phyloP scores from a whole-genome alignment of 2,888 invertebrate species.

The Spialia ferax region DNA sequence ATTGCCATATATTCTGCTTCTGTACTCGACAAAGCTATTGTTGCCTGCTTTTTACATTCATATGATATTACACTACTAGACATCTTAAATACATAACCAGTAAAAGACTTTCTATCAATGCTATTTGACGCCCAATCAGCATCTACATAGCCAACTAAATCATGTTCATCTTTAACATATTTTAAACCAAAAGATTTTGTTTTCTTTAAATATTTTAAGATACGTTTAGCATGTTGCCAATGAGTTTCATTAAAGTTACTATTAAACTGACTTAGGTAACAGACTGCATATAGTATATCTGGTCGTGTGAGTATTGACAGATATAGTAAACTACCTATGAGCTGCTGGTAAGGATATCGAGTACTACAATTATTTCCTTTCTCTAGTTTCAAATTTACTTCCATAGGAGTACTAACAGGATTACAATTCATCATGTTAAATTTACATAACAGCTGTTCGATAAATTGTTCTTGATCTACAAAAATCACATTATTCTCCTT shows the following conservation, averaged over 20 bases:
- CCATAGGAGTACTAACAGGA: background rate
- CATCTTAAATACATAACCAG: no score
- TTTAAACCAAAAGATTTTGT: no score
- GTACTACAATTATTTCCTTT: background rate
- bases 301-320: background rate
- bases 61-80: no score
- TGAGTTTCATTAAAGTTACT: background rate
- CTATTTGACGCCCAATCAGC: no score
- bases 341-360: background rate
- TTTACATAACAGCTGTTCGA: background rate
- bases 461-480: background rate
- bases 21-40: no score
- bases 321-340: conserved; percentile 5
- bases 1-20: no score
- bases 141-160: no score
- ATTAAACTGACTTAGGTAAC: background rate
- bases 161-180: no score
- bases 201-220: no score
- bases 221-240: no score
- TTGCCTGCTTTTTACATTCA: no score
- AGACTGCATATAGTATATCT: conserved; percentile 1
- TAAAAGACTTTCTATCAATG: no score
- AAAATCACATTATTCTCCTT: background rate
- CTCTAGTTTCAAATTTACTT: conserved; percentile 1
- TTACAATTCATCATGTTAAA: background rate